phyloP scores from a whole-genome alignment of 1,140 invertebrate genomes.

The Sarcophaga bullata region DNA sequence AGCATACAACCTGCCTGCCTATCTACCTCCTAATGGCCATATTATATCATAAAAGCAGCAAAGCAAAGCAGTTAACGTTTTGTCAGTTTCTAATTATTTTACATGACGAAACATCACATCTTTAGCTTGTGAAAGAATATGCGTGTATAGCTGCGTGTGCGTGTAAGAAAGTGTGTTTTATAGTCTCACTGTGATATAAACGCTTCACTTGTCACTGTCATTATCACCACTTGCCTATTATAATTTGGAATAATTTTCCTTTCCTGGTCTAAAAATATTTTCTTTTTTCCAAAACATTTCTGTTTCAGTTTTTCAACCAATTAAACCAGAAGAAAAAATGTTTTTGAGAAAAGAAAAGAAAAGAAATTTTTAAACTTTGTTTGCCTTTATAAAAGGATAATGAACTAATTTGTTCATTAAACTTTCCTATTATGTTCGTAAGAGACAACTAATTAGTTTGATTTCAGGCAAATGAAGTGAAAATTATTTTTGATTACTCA shows the following conservation, averaged over 20 bases:
- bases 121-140: no score
- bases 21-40: no score
- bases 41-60: no score
- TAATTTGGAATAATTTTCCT: neutral
- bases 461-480: neutral
- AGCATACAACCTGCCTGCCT: no score
- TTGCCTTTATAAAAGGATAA: neutral
- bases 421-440: neutral
- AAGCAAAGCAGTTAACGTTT: no score
- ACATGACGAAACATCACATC: no score
- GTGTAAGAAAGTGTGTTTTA: no score
- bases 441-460: neutral
- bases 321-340: no score
- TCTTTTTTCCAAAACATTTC: neutral
- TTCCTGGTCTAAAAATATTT: no score
- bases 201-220: constrained; percentile 39
- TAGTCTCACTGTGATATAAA: constrained; percentile 24
- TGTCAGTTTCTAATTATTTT: no score
- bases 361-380: neutral
- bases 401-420: neutral
- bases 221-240: constrained; percentile 19
- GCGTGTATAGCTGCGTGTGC: no score
- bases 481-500: neutral
- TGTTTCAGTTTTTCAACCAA: neutral
- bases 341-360: no score